Conservation (phyloP, 2,113 vertebrate species). For the Sinosuthora webbiana region DNA sequence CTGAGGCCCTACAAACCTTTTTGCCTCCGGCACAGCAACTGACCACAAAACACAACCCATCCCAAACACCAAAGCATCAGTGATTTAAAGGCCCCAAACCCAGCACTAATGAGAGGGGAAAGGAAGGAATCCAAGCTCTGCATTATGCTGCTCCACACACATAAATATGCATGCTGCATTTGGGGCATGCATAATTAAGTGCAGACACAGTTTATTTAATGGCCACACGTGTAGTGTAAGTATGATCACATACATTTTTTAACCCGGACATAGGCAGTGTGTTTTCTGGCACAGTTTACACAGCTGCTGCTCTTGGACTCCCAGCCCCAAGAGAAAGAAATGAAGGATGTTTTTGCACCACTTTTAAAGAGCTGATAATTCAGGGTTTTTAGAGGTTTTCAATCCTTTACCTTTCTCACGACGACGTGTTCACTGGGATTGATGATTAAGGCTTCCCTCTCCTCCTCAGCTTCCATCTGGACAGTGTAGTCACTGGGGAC, state of each 20-base stretch:
- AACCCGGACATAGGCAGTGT: background rate
- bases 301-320: background rate
- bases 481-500: constrained; percentile 72
- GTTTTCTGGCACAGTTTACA: background rate
- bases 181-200: background rate
- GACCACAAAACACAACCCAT: rapidly evolving
- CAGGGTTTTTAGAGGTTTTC: background rate
- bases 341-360: background rate
- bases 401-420: constrained; percentile 76
- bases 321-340: background rate
- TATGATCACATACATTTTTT: background rate
- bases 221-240: rapidly evolving
- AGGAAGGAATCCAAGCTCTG: background rate
- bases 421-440: constrained; percentile 80
- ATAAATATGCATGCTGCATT: background rate
- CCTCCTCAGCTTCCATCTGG: constrained; percentile 84
- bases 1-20: background rate
- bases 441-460: constrained; percentile 84
- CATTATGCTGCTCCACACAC: background rate
- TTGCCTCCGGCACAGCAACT: background rate
- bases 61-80: background rate
- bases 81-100: background rate
- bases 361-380: background rate
- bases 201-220: background rate
- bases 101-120: background rate